Percentiles rank a stretch among this genome's conserved stretches.
phyloP scores from a whole-genome alignment of 2,888 invertebrate genomes.

The Graphium colonna region DNA sequence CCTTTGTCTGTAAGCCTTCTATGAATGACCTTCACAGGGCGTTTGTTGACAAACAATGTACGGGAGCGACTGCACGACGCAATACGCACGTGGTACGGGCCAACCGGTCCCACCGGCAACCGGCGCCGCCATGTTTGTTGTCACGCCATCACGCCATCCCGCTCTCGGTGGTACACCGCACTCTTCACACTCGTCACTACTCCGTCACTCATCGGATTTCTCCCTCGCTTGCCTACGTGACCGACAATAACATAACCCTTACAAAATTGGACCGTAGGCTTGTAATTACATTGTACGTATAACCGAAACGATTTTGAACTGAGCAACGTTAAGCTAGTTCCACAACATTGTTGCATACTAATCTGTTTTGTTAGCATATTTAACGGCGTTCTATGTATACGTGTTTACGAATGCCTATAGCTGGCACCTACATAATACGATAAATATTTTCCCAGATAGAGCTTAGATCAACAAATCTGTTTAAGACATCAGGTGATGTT shows the following conservation, averaged over 20 bases:
- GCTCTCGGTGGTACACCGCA: constrained; percentile 39
- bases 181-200: constrained; percentile 38
- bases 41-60: constrained; percentile 78
- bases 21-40: constrained; percentile 71
- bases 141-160: constrained; percentile 67
- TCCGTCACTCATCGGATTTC: constrained; percentile 43
- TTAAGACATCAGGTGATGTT: constrained; percentile 28
- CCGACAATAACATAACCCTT: constrained; percentile 68
- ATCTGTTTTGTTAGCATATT: constrained; percentile 32
- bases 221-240: constrained; percentile 69
- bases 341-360: constrained; percentile 30
- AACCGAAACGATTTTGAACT: constrained; percentile 6
- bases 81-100: constrained; percentile 69
- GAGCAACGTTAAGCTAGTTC: constrained; percentile 26
- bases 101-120: constrained; percentile 70
- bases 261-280: constrained; percentile 42
- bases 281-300: constrained; percentile 34
- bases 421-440: neutral
- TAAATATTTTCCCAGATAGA: too few species aligned
- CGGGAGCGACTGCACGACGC: constrained; percentile 60
- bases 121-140: constrained; percentile 76
- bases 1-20: constrained; percentile 64
- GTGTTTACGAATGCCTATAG: neutral
- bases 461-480: constrained; percentile 27
- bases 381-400: constrained; percentile 13